Evolutionary conservation across 2,113 vertebrate genomes (phyloP).

Genomic region (Typhlomys cinereus): DNA sequence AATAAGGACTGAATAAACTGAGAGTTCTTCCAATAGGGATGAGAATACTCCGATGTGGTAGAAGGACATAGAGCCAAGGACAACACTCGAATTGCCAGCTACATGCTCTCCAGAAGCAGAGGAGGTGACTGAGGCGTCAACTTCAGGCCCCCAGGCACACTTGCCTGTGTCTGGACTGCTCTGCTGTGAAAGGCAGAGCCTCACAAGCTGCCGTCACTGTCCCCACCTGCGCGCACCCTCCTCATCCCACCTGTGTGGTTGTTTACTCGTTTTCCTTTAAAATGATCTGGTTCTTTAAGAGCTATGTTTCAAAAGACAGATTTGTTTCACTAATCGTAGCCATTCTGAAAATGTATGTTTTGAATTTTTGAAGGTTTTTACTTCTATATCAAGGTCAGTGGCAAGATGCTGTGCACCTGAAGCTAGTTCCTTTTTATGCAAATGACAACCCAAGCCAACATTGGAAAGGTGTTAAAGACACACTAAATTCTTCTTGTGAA

Average conservation of each 20-base stretch:
- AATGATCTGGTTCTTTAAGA: not conserved
- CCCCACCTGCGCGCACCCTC: not conserved
- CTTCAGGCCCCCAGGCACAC: too few relatives aligned
- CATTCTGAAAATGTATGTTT: not conserved
- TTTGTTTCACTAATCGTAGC: not conserved
- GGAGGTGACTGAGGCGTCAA: not conserved
- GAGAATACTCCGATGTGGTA: not conserved
- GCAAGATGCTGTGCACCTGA: not conserved
- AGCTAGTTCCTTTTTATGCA: not conserved
- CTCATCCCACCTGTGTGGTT: not conserved
- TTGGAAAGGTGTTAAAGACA: not conserved
- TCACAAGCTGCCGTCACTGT: too few relatives aligned
- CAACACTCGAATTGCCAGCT: not conserved
- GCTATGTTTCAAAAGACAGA: not conserved
- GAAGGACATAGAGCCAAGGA: not conserved
- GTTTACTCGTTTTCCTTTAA: constrained; percentile 12
- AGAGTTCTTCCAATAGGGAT: not conserved
- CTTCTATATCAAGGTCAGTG: not conserved
- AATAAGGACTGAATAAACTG: not conserved
- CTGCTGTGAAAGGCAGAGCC: not conserved
- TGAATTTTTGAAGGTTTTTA: not conserved
- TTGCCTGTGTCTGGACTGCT: not conserved
- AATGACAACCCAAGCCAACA: not conserved
- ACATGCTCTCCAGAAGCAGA: too few relatives aligned
- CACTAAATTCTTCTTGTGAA: not conserved